Percentiles rank a stretch among this genome's conserved stretches.
Evolutionary conservation across 2,888 invertebrate genomes (phyloP).

Genomic region (Diplazon laetatorius): DNA sequence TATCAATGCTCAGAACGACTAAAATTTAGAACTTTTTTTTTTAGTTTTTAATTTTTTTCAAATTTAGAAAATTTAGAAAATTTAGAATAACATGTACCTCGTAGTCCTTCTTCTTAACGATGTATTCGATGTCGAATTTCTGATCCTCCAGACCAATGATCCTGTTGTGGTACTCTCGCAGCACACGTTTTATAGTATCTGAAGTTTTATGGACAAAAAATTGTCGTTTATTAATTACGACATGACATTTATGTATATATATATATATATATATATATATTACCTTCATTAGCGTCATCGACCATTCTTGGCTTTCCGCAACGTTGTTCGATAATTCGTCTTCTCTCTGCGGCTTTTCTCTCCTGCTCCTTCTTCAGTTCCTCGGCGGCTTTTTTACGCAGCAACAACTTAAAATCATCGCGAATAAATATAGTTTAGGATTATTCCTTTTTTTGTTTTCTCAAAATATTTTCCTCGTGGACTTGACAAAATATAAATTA

Average conservation of each 20-base stretch:
- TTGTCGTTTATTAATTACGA: constrained; percentile 56
- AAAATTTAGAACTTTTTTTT: no score
- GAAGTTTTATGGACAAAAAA: constrained; percentile 76
- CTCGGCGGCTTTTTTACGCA: constrained; percentile 99
- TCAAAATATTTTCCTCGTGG: no score
- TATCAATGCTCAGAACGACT: no score
- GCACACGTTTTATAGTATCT: constrained; percentile 90
- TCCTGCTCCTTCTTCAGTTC: constrained; percentile 99
- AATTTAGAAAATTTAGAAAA: no score
- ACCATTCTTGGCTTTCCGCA: constrained; percentile 96
- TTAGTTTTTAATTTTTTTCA: no score
- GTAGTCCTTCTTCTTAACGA: constrained; percentile 98
- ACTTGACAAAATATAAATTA: no score
- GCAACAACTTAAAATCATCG: constrained; percentile 89
- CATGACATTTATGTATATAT: no score
- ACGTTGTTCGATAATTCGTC: constrained; percentile 97
- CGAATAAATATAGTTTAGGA: constrained; percentile 15
- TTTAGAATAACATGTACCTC: constrained; percentile 92
- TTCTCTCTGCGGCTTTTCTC: constrained; percentile 98
- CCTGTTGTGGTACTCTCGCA: constrained; percentile 94
- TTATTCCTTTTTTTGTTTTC: no score
- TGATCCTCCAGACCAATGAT: constrained; percentile 94
- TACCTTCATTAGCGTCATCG: constrained; percentile 98
- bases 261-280: no score
- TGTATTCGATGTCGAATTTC: constrained; percentile 99